Conservation (phyloP, 2,888 invertebrate genomes). For the Belgica antarctica region DNA sequence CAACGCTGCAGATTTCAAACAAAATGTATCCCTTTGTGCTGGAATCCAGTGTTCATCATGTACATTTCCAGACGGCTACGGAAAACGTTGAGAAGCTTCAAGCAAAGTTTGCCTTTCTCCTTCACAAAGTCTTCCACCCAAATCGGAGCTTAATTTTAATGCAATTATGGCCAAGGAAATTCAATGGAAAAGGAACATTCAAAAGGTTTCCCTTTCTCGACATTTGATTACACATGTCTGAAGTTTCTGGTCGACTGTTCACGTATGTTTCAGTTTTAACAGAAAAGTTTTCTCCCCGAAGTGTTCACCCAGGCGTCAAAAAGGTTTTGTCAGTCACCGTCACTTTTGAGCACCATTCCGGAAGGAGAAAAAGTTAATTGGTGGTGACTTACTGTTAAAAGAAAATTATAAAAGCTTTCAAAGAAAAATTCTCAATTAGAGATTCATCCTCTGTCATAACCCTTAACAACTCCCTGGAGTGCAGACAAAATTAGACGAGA, state of each 20-base stretch:
- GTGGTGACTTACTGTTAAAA: constrained; percentile 1
- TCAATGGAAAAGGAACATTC: constrained; percentile 3
- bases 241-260: too few relatives aligned
- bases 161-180: constrained; percentile 3
- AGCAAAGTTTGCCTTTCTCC: too few relatives aligned
- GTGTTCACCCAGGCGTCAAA: not conserved
- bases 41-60: too few relatives aligned
- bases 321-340: not conserved
- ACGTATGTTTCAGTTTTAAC: not conserved
- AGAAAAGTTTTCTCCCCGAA: not conserved
- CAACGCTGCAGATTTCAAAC: too few relatives aligned
- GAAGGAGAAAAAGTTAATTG: constrained; percentile 25
- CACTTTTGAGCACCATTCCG: not conserved
- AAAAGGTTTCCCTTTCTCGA: not conserved
- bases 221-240: too few relatives aligned
- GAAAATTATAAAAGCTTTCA: constrained; percentile 5
- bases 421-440: constrained; percentile 7
- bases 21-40: too few relatives aligned
- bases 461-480: not conserved
- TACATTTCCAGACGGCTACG: too few relatives aligned
- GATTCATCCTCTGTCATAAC: not conserved
- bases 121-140: too few relatives aligned
- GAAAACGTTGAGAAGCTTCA: too few relatives aligned
- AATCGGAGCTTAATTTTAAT: not conserved
- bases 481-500: not conserved